These are phyloP conservation scores for Branchinecta lindahli DNA, from an alignment of 1,140 invertebrate species.

Conservation along the genomic window DNA sequence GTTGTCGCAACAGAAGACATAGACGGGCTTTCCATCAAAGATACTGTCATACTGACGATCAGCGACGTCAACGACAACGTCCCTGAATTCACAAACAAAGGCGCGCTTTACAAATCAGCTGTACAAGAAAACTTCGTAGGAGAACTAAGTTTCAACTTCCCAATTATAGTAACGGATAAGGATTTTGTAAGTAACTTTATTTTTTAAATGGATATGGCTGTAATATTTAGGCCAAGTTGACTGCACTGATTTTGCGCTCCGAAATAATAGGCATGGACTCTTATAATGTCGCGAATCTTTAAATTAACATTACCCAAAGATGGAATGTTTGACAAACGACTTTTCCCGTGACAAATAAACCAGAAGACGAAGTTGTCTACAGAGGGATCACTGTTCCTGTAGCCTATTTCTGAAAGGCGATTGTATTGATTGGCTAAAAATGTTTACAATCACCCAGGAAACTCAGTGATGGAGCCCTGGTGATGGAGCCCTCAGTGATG, in stretches of 20 bases:
- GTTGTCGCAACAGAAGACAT: not conserved
- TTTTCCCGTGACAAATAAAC: not conserved
- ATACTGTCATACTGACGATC: not conserved
- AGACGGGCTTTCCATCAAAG: not conserved
- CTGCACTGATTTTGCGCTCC: not conserved
- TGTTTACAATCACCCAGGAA: no score
- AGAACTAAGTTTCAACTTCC: not conserved
- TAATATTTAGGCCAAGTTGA: not conserved
- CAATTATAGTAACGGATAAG: not conserved
- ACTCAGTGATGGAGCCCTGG: no score
- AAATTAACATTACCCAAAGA: not conserved
- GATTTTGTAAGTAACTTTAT: constrained; percentile 1
- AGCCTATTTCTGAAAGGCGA: no score
- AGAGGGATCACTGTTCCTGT: no score
- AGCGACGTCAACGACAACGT: not conserved
- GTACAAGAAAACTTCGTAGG: not conserved
- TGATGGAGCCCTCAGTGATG: no score
- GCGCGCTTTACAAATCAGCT: not conserved
- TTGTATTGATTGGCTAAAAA: no score
- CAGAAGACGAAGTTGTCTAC: no score
- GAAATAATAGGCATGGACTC: not conserved
- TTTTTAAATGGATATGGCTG: not conserved
- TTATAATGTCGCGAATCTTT: not conserved
- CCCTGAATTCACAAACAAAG: not conserved
- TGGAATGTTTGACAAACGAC: not conserved